Percentiles rank a stretch among this genome's conserved stretches.
These are phyloP conservation scores for Melikaiella ostensackeni DNA, from an alignment of 2,888 invertebrate genomes.

Conservation along the genomic window DNA sequence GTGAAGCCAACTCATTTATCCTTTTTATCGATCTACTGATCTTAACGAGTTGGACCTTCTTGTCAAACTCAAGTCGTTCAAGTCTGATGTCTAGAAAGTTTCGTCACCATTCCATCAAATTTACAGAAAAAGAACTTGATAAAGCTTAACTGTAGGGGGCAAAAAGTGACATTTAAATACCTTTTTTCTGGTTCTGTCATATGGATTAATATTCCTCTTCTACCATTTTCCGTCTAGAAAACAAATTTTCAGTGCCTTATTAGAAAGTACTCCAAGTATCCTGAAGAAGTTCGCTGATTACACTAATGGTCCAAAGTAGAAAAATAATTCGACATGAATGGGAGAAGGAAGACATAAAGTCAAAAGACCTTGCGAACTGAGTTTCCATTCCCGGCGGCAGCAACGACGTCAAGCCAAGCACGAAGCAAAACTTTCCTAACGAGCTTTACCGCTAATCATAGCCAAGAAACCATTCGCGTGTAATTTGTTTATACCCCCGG, in stretches of 20 bases:
- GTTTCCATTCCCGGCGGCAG: neutral
- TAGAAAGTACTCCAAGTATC: neutral
- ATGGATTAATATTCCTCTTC: neutral
- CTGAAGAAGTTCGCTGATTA: neutral
- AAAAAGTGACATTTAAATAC: neutral
- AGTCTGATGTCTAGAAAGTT: constrained; percentile 28
- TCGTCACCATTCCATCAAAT: constrained; percentile 13
- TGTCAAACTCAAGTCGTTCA: constrained; percentile 23
- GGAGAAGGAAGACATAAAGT: neutral
- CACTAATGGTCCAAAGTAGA: neutral
- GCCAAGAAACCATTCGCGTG: constrained; percentile 72
- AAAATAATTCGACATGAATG: neutral
- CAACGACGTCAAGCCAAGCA: constrained; percentile 37
- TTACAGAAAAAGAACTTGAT: neutral
- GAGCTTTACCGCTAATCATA: constrained; percentile 74
- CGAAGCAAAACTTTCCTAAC: constrained; percentile 68
- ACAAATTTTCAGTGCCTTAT: neutral
- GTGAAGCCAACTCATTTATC: constrained; percentile 63
- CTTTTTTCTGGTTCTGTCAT: neutral
- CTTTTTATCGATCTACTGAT: constrained; percentile 49
- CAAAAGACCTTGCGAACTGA: neutral
- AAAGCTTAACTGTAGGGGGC: neutral
- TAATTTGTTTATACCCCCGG: constrained; percentile 74
- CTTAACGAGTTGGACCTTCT: constrained; percentile 20
- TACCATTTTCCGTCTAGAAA: neutral